Evolutionary conservation across 1,140 invertebrate genomes (phyloP).

Genomic region (Matsumurasca onukii): DNA sequence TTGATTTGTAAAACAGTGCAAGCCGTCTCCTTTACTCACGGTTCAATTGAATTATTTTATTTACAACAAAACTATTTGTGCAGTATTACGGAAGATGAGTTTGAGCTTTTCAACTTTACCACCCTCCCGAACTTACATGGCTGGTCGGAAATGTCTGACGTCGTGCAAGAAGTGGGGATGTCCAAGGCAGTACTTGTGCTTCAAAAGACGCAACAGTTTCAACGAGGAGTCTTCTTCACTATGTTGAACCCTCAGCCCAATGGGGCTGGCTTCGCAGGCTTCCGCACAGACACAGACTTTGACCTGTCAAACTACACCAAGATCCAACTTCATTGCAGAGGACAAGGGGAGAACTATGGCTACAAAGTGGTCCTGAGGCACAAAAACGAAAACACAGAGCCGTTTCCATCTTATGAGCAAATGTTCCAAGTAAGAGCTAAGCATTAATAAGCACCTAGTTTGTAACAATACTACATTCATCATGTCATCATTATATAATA

Average conservation of each 20-base stretch:
- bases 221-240: constrained; percentile 65
- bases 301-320: constrained; percentile 54
- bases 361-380: constrained; percentile 66
- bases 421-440: constrained; percentile 60
- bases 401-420: constrained; percentile 61
- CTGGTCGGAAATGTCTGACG: constrained; percentile 66
- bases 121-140: constrained; percentile 44
- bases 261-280: constrained; percentile 68
- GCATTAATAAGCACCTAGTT: no score
- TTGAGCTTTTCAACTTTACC: constrained; percentile 52
- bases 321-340: constrained; percentile 57
- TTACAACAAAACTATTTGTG: no score
- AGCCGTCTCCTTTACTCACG: no score
- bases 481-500: no score
- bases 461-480: no score
- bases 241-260: constrained; percentile 67
- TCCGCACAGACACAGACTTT: constrained; percentile 50
- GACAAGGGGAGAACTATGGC: constrained; percentile 54
- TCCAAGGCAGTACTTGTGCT: constrained; percentile 62
- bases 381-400: constrained; percentile 55
- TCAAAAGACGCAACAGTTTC: constrained; percentile 59
- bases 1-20: no score
- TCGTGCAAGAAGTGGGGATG: constrained; percentile 62
- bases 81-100: constrained; percentile 34
- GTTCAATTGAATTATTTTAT: no score